Percentiles rank a stretch among this genome's conserved stretches.
Conservation (phyloP, 2,113 vertebrate genomes). For the Amblyornis subalaris region DNA sequence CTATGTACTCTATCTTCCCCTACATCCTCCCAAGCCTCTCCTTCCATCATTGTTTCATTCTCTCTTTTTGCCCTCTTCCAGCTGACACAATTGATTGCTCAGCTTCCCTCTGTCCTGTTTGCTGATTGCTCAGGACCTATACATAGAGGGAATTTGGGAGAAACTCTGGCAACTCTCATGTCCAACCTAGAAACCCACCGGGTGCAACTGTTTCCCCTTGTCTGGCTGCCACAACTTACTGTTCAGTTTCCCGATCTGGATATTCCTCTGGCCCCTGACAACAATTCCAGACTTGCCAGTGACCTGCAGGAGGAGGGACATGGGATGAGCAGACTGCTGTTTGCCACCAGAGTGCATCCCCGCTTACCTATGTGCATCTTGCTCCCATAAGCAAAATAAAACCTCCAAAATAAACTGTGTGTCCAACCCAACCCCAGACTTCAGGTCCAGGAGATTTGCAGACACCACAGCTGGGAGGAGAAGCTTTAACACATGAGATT, state of each 20-base stretch:
- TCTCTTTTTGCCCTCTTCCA: neutral
- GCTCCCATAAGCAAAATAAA: neutral
- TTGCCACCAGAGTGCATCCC: neutral
- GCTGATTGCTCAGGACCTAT: neutral
- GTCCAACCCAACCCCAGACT: neutral
- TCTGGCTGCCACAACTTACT: neutral
- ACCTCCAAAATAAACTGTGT: neutral
- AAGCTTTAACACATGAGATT: neutral
- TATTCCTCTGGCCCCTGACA: neutral
- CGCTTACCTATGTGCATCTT: neutral
- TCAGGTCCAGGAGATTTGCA: neutral
- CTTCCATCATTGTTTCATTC: neutral
- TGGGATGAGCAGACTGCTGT: neutral
- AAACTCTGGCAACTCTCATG: neutral
- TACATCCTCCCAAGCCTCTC: neutral
- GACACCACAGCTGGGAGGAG: neutral
- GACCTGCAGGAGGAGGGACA: slow-evolving; percentile 2
- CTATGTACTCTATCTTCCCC: neutral
- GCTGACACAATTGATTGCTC: neutral
- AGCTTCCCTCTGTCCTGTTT: neutral
- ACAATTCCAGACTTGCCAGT: slow-evolving; percentile 56
- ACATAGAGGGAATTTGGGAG: neutral
- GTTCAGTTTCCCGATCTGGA: slow-evolving; percentile 1
- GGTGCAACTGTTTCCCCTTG: neutral
- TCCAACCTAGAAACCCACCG: neutral